A percentile compares a stretch with the other conserved stretches of the same genome.
Evolutionary conservation across 2,113 vertebrate species (phyloP).

Genomic region (Speoplatyrhinus poulsoni): DNA sequence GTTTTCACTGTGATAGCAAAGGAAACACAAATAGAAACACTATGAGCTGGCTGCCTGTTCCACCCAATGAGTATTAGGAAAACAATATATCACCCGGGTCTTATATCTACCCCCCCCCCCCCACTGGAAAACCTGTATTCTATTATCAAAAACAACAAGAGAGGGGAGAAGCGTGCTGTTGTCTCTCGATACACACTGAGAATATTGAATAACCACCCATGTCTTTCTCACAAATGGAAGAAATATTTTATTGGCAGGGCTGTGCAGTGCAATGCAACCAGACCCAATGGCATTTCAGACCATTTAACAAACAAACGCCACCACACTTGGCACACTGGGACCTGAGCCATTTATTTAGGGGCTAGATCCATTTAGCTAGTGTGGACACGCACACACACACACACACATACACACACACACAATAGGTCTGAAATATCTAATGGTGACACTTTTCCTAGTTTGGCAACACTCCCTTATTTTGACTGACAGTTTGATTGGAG

Average conservation of each 20-base stretch:
- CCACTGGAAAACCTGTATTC: slow-evolving; percentile 28
- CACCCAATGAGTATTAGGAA: slow-evolving; percentile 34
- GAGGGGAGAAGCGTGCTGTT: slow-evolving; percentile 8
- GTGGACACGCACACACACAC: slow-evolving; percentile 1
- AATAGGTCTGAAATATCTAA: background rate
- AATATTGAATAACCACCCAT: slow-evolving; percentile 36
- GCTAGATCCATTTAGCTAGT: slow-evolving; percentile 9
- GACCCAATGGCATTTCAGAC: slow-evolving; percentile 52
- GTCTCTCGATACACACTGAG: slow-evolving; percentile 33
- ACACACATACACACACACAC: background rate
- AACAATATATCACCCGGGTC: slow-evolving; percentile 22
- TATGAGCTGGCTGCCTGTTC: slow-evolving; percentile 13
- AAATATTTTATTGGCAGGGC: slow-evolving; percentile 24
- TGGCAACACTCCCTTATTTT: slow-evolving; percentile 50
- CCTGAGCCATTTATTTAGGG: slow-evolving; percentile 33
- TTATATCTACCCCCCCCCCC: background rate
- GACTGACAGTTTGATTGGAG: slow-evolving; percentile 75
- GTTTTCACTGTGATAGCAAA: background rate
- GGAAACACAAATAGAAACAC: slow-evolving; percentile 3
- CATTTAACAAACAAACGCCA: slow-evolving; percentile 63
- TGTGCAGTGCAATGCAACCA: slow-evolving; percentile 29
- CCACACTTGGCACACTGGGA: slow-evolving; percentile 42
- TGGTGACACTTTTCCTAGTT: slow-evolving; percentile 69
- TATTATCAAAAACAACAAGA: slow-evolving; percentile 38
- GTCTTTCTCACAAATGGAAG: slow-evolving; percentile 31